phyloP scores from a whole-genome alignment of 53 echinoderm and acorn worm species.

The Holothuria scabra region DNA sequence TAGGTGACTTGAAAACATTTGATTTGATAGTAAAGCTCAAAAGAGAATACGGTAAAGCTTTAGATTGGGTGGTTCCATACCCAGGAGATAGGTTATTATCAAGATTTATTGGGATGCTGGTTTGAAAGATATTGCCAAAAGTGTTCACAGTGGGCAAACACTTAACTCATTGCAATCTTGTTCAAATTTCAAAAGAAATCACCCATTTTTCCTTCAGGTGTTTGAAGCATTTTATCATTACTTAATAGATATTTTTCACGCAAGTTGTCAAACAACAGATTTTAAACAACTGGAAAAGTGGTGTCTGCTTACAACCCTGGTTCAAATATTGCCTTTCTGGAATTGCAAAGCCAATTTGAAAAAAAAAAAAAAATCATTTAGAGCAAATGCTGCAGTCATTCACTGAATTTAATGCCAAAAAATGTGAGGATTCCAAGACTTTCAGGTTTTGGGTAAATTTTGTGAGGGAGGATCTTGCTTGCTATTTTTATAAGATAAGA shows the following conservation, averaged over 20 bases:
- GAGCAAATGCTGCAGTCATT: slow-evolving; percentile 51
- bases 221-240: slow-evolving; percentile 40
- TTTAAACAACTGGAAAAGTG: background rate
- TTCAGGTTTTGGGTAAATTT: slow-evolving; percentile 67
- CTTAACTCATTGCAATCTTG: slow-evolving; percentile 17
- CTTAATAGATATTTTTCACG: no score
- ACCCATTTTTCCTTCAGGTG: slow-evolving; percentile 20
- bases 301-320: background rate
- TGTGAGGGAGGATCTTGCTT: slow-evolving; percentile 55
- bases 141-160: slow-evolving; percentile 49
- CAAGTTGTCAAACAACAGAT: no score
- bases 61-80: slow-evolving; percentile 74
- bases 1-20: slow-evolving; percentile 67
- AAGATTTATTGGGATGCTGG: slow-evolving; percentile 83
- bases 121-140: slow-evolving; percentile 70
- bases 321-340: no score
- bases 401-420: slow-evolving; percentile 50
- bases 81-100: slow-evolving; percentile 70
- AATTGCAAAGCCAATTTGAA: no score
- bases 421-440: slow-evolving; percentile 56
- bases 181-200: slow-evolving; percentile 42
- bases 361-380: no score
- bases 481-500: slow-evolving; percentile 54
- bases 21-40: slow-evolving; percentile 53
- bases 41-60: slow-evolving; percentile 56